Percentiles rank a stretch among this genome's conserved stretches.
phyloP scores from a whole-genome alignment of 2,797 vertebrate genomes.

The Morelia viridis region DNA sequence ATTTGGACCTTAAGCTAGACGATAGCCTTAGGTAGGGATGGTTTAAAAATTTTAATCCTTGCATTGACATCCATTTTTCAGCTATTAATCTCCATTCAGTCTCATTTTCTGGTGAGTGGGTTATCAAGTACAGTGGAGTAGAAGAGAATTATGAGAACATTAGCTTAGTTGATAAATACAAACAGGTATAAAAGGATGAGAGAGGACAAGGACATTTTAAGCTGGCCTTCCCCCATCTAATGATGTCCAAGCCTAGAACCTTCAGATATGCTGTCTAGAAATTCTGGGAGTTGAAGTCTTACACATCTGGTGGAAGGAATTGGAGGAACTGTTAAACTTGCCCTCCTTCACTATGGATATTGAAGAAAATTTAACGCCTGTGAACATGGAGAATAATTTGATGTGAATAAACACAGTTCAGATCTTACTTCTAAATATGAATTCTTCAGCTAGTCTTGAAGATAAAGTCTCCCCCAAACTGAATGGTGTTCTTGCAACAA shows the following conservation, averaged over 20 bases:
- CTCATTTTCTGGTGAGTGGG: background rate
- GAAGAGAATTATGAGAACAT: conserved; percentile 1
- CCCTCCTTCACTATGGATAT: background rate
- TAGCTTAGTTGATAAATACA: background rate
- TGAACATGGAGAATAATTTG: background rate
- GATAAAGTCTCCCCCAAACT: background rate
- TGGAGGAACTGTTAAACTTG: background rate
- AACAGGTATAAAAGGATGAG: background rate
- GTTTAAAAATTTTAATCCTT: background rate
- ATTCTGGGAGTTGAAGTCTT: background rate
- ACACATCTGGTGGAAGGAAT: background rate
- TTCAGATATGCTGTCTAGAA: background rate
- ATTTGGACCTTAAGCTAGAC: background rate
- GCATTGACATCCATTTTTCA: background rate
- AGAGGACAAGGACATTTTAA: background rate
- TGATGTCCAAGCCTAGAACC: background rate
- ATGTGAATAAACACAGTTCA: background rate
- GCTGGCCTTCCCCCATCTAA: background rate
- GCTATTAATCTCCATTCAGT: background rate
- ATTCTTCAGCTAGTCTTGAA: background rate
- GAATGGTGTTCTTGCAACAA: background rate
- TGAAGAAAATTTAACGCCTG: background rate
- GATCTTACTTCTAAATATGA: background rate
- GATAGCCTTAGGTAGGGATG: background rate
- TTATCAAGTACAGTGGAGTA: background rate